These are phyloP conservation scores for Trematomus loennbergii DNA, from an alignment of 2,113 vertebrate genomes.

Conservation along the genomic window DNA sequence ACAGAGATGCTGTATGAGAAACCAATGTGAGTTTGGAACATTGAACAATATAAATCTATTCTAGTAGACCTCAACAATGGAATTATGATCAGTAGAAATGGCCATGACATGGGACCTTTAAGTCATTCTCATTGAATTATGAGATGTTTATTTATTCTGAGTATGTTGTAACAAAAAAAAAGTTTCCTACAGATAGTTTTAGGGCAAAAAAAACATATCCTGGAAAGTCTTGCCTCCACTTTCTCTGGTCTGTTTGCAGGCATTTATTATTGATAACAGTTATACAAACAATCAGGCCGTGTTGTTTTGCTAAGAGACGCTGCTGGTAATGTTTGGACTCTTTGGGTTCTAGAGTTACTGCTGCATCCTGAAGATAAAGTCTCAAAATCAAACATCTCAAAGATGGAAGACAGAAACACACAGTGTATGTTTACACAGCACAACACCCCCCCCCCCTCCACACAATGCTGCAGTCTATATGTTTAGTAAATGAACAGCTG, in stretches of 20 bases:
- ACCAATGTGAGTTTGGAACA: no score
- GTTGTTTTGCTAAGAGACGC: neutral
- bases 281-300: neutral
- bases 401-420: neutral
- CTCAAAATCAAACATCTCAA: neutral
- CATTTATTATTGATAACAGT: neutral
- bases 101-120: no score
- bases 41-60: no score
- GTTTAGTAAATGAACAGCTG: no score
- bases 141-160: conserved; percentile 9
- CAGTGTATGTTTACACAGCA: neutral
- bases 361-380: neutral
- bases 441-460: neutral
- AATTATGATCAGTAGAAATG: no score
- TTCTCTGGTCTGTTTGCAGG: neutral
- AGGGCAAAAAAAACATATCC: neutral
- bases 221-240: neutral
- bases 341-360: conserved; percentile 1
- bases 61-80: no score
- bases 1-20: no score
- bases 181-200: neutral
- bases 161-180: neutral
- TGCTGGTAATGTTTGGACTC: neutral
- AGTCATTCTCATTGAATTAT: neutral
- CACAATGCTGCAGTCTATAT: no score